A percentile compares a stretch with the other conserved stretches of the same genome.
Evolutionary conservation across 2,797 vertebrate species (phyloP).

Genomic region (Synanceia verrucosa): DNA sequence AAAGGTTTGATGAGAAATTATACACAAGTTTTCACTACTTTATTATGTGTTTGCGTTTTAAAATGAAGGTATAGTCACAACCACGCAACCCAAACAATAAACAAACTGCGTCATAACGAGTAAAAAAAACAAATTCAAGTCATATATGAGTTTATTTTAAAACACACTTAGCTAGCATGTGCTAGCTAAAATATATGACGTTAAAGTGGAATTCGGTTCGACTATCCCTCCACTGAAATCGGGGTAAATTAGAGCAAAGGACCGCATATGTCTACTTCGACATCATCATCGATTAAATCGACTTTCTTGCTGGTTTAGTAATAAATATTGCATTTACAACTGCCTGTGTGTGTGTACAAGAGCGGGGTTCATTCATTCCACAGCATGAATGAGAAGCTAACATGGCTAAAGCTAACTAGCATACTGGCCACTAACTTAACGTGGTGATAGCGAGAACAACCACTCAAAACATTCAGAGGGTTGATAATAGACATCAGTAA

Average conservation of each 20-base stretch:
- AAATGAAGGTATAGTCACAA: neutral
- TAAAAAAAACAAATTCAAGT: too few relatives aligned
- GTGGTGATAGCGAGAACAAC: neutral
- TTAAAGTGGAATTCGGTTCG: neutral
- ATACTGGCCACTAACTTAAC: neutral
- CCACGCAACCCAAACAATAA: neutral
- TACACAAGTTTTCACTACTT: neutral
- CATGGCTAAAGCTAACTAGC: slow-evolving; percentile 51
- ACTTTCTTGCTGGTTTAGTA: accelerated
- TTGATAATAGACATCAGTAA: accelerated
- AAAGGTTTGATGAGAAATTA: neutral
- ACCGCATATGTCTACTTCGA: accelerated
- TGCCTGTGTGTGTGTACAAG: neutral
- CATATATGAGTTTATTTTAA: too few relatives aligned
- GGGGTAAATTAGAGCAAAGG: neutral
- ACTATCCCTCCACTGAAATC: neutral
- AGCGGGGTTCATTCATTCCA: slow-evolving; percentile 12
- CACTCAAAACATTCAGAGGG: accelerated
- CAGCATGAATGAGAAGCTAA: slow-evolving; percentile 57
- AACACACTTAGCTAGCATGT: accelerated
- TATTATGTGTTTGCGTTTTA: neutral
- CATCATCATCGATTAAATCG: accelerated
- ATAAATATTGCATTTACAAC: accelerated
- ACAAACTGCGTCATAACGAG: neutral
- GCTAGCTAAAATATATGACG: neutral